Evolutionary conservation across 1,140 invertebrate genomes (phyloP).

Genomic region (Eueides isabella): DNA sequence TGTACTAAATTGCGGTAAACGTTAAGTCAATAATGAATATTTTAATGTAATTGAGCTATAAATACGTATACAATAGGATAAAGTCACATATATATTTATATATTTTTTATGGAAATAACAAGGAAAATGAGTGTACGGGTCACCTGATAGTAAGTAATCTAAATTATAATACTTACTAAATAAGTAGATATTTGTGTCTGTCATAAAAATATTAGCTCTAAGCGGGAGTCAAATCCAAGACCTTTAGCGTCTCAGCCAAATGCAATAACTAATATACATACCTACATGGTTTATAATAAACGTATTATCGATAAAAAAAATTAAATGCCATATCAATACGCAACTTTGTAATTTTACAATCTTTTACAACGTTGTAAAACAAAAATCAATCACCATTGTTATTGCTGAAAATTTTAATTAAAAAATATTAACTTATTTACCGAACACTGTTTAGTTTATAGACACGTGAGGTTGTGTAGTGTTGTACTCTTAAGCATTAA

Average conservation of each 20-base stretch:
- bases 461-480: conserved; percentile 70
- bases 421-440: conserved; percentile 76
- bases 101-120: no score
- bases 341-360: conserved; percentile 39
- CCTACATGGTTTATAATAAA: background rate
- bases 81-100: no score
- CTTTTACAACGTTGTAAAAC: conserved; percentile 45
- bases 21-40: no score
- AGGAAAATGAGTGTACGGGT: no score
- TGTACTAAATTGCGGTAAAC: no score
- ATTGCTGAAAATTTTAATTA: conserved; percentile 71
- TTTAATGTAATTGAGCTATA: no score
- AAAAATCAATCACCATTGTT: conserved; percentile 62
- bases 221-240: background rate
- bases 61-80: no score
- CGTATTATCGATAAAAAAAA: conserved; percentile 6
- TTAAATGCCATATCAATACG: conserved; percentile 20
- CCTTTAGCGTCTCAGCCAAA: background rate
- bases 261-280: background rate
- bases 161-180: no score
- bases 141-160: no score
- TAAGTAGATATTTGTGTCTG: no score
- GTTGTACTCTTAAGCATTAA: conserved; percentile 72
- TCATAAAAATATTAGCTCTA: background rate
- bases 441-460: conserved; percentile 73